Conservation (phyloP, 2,113 vertebrate genomes). For the Trogon melanurus region DNA sequence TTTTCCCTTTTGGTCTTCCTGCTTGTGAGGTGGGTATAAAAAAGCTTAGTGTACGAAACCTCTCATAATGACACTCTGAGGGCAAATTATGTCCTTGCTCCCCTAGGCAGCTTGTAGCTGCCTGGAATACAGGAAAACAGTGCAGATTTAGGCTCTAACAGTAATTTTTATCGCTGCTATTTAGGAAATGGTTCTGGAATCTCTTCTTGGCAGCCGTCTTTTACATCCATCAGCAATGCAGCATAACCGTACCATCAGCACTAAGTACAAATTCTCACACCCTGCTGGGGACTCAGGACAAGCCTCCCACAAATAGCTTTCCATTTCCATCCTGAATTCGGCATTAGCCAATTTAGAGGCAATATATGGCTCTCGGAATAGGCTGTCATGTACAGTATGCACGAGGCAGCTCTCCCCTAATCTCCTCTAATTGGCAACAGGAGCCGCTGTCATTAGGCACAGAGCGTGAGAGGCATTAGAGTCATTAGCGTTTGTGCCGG, state of each 20-base stretch:
- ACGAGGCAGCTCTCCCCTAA: conserved; percentile 39
- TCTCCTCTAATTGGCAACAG: conserved; percentile 59
- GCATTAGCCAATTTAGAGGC: conserved; percentile 41
- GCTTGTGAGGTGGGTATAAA: conserved; percentile 28
- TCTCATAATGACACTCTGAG: conserved; percentile 24
- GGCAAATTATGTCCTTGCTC: neutral
- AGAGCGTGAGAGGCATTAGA: conserved; percentile 15
- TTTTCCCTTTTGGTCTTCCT: neutral
- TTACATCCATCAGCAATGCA: conserved; percentile 35
- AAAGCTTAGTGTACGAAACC: conserved; percentile 17
- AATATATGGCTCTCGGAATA: conserved; percentile 59
- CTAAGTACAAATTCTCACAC: conserved; percentile 49
- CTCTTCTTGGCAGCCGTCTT: conserved; percentile 37
- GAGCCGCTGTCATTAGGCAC: conserved; percentile 36
- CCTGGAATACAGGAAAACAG: conserved; percentile 18
- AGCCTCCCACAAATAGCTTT: conserved; percentile 49
- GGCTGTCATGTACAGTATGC: conserved; percentile 59
- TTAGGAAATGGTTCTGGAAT: conserved; percentile 45
- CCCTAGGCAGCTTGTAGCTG: neutral
- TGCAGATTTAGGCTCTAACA: neutral
- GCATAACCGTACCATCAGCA: conserved; percentile 2
- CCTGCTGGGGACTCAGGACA: conserved; percentile 31
- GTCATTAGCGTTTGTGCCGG: neutral
- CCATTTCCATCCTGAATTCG: conserved; percentile 54
- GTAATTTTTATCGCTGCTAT: conserved; percentile 41